Conservation (phyloP, 2,888 invertebrate genomes). For the Chrysolina oricalcia region DNA sequence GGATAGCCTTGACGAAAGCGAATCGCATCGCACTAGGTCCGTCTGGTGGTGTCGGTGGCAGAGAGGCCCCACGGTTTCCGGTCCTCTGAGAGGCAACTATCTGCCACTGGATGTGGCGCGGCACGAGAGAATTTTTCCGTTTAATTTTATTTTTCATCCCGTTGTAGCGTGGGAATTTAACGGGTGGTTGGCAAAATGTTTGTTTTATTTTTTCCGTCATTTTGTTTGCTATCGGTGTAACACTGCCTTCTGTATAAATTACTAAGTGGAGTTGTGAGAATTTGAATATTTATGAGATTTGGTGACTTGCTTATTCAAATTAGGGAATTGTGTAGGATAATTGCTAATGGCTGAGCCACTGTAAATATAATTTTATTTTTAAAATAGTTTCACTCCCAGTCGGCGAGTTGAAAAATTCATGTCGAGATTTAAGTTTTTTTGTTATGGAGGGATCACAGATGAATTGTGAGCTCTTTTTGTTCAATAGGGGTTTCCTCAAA, state of each 20-base stretch:
- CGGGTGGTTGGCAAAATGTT: background rate
- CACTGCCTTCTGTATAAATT: background rate
- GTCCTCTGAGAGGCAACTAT: slow-evolving; percentile 2
- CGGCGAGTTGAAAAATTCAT: too few species aligned
- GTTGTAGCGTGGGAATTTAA: background rate
- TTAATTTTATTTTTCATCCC: background rate
- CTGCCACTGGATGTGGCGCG: slow-evolving; percentile 7
- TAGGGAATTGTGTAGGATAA: too few species aligned
- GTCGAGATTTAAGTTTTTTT: too few species aligned
- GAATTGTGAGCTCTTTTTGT: too few species aligned
- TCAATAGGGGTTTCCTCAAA: too few species aligned
- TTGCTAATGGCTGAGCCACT: too few species aligned
- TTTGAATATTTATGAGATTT: too few species aligned
- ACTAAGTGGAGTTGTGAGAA: too few species aligned
- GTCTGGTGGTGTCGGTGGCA: slow-evolving; percentile 14
- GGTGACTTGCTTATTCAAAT: too few species aligned
- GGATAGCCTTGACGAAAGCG: slow-evolving; percentile 30
- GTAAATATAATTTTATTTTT: too few species aligned
- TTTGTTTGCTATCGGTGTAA: background rate
- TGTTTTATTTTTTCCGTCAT: background rate
- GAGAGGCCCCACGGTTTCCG: slow-evolving; percentile 20
- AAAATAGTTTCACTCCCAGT: too few species aligned
- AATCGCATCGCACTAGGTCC: slow-evolving; percentile 13
- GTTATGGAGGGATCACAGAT: too few species aligned
- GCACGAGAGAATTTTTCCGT: background rate